A percentile compares a stretch with the other conserved stretches of the same genome.
Conservation (phyloP, 1,140 invertebrate species). For the Drosophila nikananu region DNA sequence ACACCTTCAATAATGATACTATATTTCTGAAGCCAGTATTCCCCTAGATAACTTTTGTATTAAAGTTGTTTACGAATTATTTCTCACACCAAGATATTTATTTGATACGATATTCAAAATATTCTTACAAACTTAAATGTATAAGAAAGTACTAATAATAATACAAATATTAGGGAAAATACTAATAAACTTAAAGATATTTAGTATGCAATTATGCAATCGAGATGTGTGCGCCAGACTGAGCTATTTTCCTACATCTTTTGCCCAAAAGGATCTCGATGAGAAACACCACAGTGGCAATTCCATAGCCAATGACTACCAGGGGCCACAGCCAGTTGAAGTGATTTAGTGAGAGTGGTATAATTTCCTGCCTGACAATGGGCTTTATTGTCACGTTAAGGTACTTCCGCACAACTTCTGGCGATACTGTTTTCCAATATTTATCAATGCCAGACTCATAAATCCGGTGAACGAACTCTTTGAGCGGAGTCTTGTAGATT, state of each 20-base stretch:
- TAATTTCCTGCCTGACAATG: too few species aligned
- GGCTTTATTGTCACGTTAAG: background rate
- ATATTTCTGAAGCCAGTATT: too few species aligned
- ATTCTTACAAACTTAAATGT: background rate
- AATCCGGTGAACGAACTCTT: background rate
- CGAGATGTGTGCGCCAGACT: background rate
- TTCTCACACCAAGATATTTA: background rate
- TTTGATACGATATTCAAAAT: background rate
- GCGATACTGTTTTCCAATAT: background rate
- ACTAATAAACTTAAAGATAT: background rate
- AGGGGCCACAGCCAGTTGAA: constrained; percentile 27
- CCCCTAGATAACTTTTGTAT: too few species aligned
- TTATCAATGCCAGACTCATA: background rate
- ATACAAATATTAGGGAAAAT: background rate
- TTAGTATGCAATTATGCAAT: background rate
- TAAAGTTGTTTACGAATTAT: background rate
- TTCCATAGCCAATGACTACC: constrained; percentile 4
- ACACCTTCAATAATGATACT: too few species aligned
- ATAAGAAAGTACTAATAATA: background rate
- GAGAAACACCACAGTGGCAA: constrained; percentile 22
- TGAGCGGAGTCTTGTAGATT: background rate
- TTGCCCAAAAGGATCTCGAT: constrained; percentile 5
- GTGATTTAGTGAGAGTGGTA: background rate
- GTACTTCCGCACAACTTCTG: background rate
- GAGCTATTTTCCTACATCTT: background rate